A percentile compares a stretch with the other conserved stretches of the same genome.
Conservation (phyloP, 2,888 invertebrate species). For the Stenurella melanura region DNA sequence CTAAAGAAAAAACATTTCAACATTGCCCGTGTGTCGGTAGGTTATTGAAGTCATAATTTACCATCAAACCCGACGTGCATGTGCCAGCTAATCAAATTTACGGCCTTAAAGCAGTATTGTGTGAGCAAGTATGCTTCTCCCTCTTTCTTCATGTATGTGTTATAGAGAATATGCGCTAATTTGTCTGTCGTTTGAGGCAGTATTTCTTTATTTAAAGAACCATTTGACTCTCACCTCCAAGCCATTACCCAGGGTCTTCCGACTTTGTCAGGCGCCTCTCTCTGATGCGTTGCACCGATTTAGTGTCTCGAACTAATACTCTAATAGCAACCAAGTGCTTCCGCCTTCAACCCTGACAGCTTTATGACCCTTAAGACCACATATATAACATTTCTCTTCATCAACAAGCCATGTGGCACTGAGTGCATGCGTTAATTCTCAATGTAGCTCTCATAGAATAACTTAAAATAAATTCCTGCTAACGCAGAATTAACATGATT, state of each 20-base stretch:
- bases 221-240: constrained; percentile 71
- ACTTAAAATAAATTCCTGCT: constrained; percentile 3
- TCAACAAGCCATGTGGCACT: constrained; percentile 60
- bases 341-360: constrained; percentile 69
- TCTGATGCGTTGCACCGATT: constrained; percentile 67
- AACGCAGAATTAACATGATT: background rate
- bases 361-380: constrained; percentile 68
- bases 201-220: constrained; percentile 73
- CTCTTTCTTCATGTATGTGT: constrained; percentile 63
- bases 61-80: constrained; percentile 70
- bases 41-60: constrained; percentile 69
- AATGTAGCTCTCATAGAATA: background rate
- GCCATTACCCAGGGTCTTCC: constrained; percentile 66
- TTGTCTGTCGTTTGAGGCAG: constrained; percentile 71
- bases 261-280: constrained; percentile 62
- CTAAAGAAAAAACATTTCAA: constrained; percentile 45
- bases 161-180: constrained; percentile 67
- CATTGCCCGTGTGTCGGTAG: constrained; percentile 41
- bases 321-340: constrained; percentile 67
- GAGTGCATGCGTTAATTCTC: constrained; percentile 59
- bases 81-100: constrained; percentile 73
- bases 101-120: constrained; percentile 64
- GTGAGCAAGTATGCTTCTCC: constrained; percentile 62
- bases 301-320: constrained; percentile 66
- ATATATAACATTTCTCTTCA: constrained; percentile 70